These are phyloP conservation scores for Brachionus paranguensis DNA, from an alignment of 1,140 invertebrate genomes.

Conservation along the genomic window DNA sequence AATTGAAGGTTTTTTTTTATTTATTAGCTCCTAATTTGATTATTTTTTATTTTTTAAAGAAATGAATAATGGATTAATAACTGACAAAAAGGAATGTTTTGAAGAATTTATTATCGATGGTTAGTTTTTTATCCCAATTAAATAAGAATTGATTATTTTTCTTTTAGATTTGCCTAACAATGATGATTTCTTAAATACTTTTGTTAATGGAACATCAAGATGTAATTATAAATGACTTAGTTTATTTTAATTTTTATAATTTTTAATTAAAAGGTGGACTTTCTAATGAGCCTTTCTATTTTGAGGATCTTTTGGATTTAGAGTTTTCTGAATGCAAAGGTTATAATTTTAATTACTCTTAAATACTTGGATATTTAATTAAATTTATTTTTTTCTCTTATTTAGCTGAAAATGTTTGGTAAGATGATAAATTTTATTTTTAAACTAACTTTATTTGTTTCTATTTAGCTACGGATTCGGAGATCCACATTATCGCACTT, in stretches of 20 bases:
- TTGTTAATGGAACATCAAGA: background rate
- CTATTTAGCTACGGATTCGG: conserved; percentile 27
- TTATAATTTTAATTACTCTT: background rate
- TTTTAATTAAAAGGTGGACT: background rate
- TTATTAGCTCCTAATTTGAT: background rate
- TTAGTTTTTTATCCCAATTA: background rate
- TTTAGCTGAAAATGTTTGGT: background rate
- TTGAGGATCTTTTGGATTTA: background rate
- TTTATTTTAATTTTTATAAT: background rate
- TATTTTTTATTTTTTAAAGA: background rate
- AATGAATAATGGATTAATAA: background rate
- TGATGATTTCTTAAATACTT: background rate
- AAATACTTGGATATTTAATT: background rate
- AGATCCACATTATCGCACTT: conserved; percentile 32
- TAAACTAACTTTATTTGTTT: background rate
- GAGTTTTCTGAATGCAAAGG: background rate
- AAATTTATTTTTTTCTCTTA: background rate
- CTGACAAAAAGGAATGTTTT: background rate
- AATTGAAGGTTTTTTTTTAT: background rate
- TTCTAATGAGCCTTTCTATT: conserved; percentile 4
- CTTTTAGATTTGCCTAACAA: background rate
- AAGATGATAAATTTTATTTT: background rate
- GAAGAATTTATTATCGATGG: background rate
- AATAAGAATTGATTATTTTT: background rate
- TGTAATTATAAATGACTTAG: background rate